Base-by-base conservation (phyloP, 2,113 vertebrate species). In the Ahaetulla prasina region DNA sequence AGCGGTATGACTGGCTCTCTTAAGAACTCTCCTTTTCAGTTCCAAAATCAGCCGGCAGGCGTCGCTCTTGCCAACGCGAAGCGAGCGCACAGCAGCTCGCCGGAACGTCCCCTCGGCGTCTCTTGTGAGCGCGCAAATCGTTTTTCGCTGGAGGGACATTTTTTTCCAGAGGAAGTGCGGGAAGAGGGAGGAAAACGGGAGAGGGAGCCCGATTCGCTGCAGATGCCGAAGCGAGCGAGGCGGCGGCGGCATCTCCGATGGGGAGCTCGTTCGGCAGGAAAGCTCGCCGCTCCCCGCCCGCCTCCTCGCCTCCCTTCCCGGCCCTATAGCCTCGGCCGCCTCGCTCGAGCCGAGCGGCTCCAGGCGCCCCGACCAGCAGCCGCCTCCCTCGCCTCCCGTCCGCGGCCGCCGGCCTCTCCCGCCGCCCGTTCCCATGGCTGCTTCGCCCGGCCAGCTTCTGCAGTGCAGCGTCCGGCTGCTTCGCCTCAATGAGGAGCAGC, bases 401-500 rank as follows among this genome's bases (percentile, higher is more conserved):
- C 4, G 50, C 30, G 10, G 54, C 10, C 14, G 3, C 45, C 14
- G 1, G 85, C 45, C 11, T 53, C 12, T 14, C 45, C 22, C 8
- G 16, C 10, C 39, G n/a, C 20, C n/a, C 8, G 23, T 23, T 57
- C 23, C 55, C 43, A n/a, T 55, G 94, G 93, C 93, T 3, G 18
- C 7, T 45, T 63, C 23, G 0, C 1, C 23, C 0, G 90, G 22
- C 1, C 54, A 11, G n/a, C 30, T 0, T 14, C 74, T 53, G 89
- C 68, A 4, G 6, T 91, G 20, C 93, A 9, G 91, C 10, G 91
- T 92, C 74, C 93, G 84, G 14, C 85, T 96, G 92, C 47, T 90
- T n/a, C 52, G 91, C 3, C 43, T 74, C 23, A 9, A 57, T 1
- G 92, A 94, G 89, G 94, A 96, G 88, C 96, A 92, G 93, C 91